Conservation (phyloP, 2,888 invertebrate species). For the Venusia cambrica region DNA sequence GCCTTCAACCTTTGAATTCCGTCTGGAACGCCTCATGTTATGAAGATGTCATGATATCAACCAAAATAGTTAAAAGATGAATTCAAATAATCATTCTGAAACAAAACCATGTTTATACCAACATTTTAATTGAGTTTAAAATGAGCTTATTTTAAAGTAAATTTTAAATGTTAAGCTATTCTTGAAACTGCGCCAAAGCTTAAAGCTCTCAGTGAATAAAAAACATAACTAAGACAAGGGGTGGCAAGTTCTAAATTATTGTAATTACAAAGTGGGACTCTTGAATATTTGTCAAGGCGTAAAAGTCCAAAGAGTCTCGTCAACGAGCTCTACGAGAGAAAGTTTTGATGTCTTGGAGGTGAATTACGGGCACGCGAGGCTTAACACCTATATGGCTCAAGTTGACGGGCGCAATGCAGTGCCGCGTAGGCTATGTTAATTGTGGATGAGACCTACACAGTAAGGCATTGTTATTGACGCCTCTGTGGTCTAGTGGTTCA, state of each 20-base stretch:
- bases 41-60: constrained; percentile 2
- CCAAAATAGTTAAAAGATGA: neutral
- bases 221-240: constrained; percentile 19
- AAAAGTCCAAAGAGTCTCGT: constrained; percentile 10
- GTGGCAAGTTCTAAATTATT: constrained; percentile 25
- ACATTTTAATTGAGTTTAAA: constrained; percentile 16
- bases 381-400: too few relatives aligned
- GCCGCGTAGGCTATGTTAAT: too few relatives aligned
- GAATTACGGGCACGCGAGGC: too few relatives aligned
- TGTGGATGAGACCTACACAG: too few relatives aligned
- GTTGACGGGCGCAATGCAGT: too few relatives aligned
- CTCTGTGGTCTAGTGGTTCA: too few relatives aligned
- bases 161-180: constrained; percentile 18
- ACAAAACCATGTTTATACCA: too few relatives aligned
- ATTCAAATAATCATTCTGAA: constrained; percentile 2
- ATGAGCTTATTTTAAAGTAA: constrained; percentile 18
- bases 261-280: constrained; percentile 22
- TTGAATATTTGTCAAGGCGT: constrained; percentile 23
- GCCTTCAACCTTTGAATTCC: too few relatives aligned
- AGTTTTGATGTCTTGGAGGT: too few relatives aligned
- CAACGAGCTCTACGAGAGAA: too few relatives aligned
- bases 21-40: too few relatives aligned
- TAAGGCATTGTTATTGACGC: too few relatives aligned
- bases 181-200: constrained; percentile 26
- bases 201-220: constrained; percentile 23